Conservation (phyloP, 2,797 vertebrate species). For the Ptychadena robeensis region DNA sequence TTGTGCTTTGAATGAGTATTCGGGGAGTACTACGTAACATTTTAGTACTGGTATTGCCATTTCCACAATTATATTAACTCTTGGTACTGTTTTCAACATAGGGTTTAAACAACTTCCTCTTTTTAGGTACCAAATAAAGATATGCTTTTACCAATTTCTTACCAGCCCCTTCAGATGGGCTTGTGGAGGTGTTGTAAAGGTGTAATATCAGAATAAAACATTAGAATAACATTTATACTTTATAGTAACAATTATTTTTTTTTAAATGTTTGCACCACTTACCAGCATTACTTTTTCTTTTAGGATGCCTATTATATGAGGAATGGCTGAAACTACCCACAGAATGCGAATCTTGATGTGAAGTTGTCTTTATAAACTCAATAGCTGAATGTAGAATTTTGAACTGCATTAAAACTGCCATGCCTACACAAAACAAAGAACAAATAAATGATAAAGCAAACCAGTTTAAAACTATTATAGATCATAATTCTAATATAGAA, state of each 20-base stretch:
- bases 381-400: conserved; percentile 92
- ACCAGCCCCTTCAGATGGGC: too few species aligned
- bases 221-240: too few species aligned
- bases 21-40: too few species aligned
- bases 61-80: too few species aligned
- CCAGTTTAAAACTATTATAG: background rate
- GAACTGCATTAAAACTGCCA: conserved; percentile 92
- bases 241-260: too few species aligned
- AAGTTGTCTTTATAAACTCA: conserved; percentile 92
- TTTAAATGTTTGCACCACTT: conserved; percentile 63
- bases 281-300: conserved; percentile 91
- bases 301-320: conserved; percentile 80
- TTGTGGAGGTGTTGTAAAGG: background rate
- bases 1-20: too few species aligned
- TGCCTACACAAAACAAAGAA: conserved; percentile 76
- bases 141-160: background rate
- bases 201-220: too few species aligned
- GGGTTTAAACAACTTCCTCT: background rate
- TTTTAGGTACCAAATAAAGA: background rate
- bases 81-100: background rate
- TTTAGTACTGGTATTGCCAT: too few species aligned
- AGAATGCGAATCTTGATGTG: conserved; percentile 85
- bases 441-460: background rate
- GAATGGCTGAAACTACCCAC: conserved; percentile 69
- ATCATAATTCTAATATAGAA: too few species aligned